Base-by-base conservation (phyloP, 2,888 invertebrate species). In the Drosophila mercatorum region DNA sequence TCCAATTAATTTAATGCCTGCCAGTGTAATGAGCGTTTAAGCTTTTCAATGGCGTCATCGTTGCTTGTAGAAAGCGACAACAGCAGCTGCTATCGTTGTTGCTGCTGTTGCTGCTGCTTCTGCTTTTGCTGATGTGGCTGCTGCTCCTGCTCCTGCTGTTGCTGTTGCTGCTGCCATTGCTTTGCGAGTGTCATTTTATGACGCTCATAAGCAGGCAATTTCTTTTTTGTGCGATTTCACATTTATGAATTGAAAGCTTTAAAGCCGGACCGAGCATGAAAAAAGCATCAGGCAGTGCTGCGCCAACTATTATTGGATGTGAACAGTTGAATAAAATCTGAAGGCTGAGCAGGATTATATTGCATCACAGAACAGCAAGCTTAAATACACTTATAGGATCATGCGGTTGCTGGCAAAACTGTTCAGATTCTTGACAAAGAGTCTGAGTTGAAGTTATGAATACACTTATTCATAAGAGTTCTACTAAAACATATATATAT, bases 1-100 rank as follows among this genome's bases (percentile, higher is more conserved):
- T 87, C 79, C 90, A 87, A 87, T 87, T 87, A 87, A 90, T 88
- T 88, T 86, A 90, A 90, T 87, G 89, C 90, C 89, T 75, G 88
- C 72, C 84, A 79, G 87, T 83, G 87, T 90, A 87, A 87, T 87
- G 84, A 90, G 88, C 90, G 89, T 88, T 90, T 90, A 87, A 87
- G 89, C 86, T 69, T 81, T 83, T 75, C 68, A 72, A 77, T 78
- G 78, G 78, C 80, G 64, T 68, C 77, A 77, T 80, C 76, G 77
- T 80, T 67, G 63, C 67, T 64, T 55, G 67, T 65, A 46, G 64
- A 61, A 78, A 79, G 81, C 72, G 61, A 69, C 76, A 77, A 66
- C 66, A 71, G 34, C 75, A 60, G 62, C 80, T 74, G 56, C 41
- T 68, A 26, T 47, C 58, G 52, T 65, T 41, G 40, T 49, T 49